Evolutionary conservation across 1,140 invertebrate species (phyloP), one percentile per base, ranked within the genome.

Genomic region (Solenopsis invicta): DNA sequence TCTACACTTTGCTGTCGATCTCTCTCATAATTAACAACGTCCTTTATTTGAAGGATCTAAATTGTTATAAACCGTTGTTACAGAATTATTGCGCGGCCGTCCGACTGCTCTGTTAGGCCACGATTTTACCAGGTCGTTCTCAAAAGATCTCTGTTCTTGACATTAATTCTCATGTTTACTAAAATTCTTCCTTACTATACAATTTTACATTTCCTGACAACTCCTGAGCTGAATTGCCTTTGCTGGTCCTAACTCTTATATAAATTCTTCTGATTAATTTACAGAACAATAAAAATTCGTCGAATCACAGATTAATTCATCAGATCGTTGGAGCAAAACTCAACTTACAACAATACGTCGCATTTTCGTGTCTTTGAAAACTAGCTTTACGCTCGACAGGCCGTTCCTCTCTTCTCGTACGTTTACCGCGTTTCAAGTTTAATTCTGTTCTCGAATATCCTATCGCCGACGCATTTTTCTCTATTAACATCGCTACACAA

Each of bases 401-500:
- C 18, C 61, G 41, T 29, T 24, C 12, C 1, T 77, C 4, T 76
- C 34, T 29, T 76, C n/a, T 37, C 1, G 24, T 54, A 37, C 8
- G n/a, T 41, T 75, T 41, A n/a, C 18, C 18, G 52, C 50, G 24
- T 34, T 52, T 41, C 52, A 41, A 41, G 13, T 54, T 71, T 50
- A 34, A 10, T 16, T 10, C 10, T 37, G 4, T 62, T 4, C 72
- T 75, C 18, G 50, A 52, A 29, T 41, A n/a, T 62, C 13, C 18
- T 34, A n/a, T 34, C 29, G 54, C 37, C 54, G 80, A 50, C 80
- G 69, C 41, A 67, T 21, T 82, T 34, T 8, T 34, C 67, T 74
- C 67, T 48, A 67, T 74, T 61, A 74, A 74, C 80, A 74, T 74
- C 54, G 80, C 34, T 74, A 37, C 29, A 84, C 29, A 56, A 61